Evolutionary conservation across 1,140 invertebrate species (phyloP).

Genomic region (Aphis craccivora): DNA sequence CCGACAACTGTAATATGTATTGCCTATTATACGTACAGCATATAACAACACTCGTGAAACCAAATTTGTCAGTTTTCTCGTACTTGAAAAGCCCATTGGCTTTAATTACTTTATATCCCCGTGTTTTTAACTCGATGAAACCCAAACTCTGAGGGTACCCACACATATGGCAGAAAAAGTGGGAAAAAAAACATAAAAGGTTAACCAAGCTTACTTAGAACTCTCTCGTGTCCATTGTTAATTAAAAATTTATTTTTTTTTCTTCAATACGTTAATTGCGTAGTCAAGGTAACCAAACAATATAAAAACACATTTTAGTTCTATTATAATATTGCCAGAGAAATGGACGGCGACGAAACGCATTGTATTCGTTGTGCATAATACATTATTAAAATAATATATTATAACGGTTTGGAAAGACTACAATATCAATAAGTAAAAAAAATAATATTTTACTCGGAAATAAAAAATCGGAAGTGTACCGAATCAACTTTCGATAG

Average conservation of each 20-base stretch:
- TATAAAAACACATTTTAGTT: slow-evolving; percentile 37
- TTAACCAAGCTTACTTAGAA: neutral
- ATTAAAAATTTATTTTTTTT: slow-evolving; percentile 19
- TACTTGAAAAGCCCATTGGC: neutral
- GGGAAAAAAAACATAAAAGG: slow-evolving; percentile 1
- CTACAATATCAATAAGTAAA: neutral
- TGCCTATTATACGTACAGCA: neutral
- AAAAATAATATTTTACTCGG: neutral
- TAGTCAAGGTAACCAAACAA: slow-evolving; percentile 36
- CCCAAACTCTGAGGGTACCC: neutral
- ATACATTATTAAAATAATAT: neutral
- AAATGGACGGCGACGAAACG: neutral
- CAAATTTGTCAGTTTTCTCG: slow-evolving; percentile 14
- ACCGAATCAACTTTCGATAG: neutral
- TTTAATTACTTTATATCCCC: slow-evolving; percentile 30
- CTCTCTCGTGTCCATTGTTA: slow-evolving; percentile 22
- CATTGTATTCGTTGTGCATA: neutral
- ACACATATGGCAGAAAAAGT: neutral
- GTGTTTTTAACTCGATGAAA: neutral
- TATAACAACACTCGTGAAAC: slow-evolving; percentile 8
- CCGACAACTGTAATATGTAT: neutral
- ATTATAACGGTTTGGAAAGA: neutral
- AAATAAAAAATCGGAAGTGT: neutral
- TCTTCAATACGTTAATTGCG: slow-evolving; percentile 26
- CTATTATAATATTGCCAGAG: neutral